Conservation (phyloP, 2,888 invertebrate species). For the Acanthococcus lagerstroemiae region DNA sequence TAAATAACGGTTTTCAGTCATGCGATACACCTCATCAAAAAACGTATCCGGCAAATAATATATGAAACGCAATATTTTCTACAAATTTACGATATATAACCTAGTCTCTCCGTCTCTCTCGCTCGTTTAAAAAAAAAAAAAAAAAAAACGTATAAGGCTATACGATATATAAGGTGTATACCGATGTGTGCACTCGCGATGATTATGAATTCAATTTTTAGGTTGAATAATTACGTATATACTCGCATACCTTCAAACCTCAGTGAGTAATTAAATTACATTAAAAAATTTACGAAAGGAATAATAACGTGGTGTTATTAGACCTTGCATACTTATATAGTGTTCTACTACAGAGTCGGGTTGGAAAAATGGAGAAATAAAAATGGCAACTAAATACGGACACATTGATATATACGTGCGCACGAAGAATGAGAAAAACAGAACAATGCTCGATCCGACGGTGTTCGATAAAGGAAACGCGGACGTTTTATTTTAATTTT, state of each 20-base stretch:
- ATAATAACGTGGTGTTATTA: conserved; percentile 11
- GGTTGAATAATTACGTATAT: conserved; percentile 25
- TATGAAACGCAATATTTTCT: conserved; percentile 25
- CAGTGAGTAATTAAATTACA: conserved; percentile 19
- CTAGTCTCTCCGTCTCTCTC: too few relatives aligned
- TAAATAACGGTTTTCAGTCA: conserved; percentile 23
- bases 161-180: too few relatives aligned
- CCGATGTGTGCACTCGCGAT: too few relatives aligned
- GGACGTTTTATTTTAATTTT: too few relatives aligned
- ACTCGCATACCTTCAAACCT: conserved; percentile 19
- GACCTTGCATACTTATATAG: conserved; percentile 7
- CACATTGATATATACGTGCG: too few relatives aligned
- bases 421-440: too few relatives aligned
- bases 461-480: too few relatives aligned
- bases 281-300: conserved; percentile 9
- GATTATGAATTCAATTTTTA: conserved; percentile 25
- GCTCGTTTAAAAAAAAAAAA: too few relatives aligned
- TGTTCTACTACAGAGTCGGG: too few relatives aligned
- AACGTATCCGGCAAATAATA: conserved; percentile 21
- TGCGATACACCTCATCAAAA: conserved; percentile 23
- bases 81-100: conserved; percentile 28
- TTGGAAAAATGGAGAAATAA: too few relatives aligned
- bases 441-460: too few relatives aligned
- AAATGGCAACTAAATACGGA: too few relatives aligned
- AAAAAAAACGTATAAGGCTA: neutral